Percentiles rank a stretch among this genome's conserved stretches.
These are phyloP conservation scores for Engystomops pustulosus DNA, from an alignment of 2,113 vertebrate genomes.

Conservation along the genomic window DNA sequence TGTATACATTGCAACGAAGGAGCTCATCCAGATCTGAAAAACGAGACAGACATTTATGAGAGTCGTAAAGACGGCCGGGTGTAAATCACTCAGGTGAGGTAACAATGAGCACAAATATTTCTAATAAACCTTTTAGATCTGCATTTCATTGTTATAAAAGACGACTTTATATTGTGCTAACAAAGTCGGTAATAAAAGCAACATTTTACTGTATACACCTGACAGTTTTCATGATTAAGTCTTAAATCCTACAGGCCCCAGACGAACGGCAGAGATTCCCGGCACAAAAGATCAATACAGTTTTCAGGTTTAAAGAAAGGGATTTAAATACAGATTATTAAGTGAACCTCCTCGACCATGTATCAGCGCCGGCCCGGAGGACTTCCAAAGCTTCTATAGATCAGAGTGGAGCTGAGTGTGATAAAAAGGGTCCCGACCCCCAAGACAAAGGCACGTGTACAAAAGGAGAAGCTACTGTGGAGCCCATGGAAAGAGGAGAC, in stretches of 20 bases:
- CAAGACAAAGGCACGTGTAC: neutral
- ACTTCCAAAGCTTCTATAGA: neutral
- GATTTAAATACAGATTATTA: conserved; percentile 25
- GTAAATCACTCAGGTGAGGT: neutral
- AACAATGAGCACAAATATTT: conserved; percentile 24
- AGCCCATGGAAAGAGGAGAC: neutral
- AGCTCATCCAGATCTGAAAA: conserved; percentile 13
- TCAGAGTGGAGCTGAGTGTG: neutral
- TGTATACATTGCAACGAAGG: conserved; percentile 23
- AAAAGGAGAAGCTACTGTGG: neutral
- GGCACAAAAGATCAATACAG: conserved; percentile 8
- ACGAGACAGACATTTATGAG: conserved; percentile 25
- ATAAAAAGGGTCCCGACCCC: too few relatives aligned
- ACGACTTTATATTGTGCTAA: conserved; percentile 17
- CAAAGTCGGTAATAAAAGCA: conserved; percentile 33
- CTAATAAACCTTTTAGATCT: conserved; percentile 37
- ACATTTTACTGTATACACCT: conserved; percentile 9
- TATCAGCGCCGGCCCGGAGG: neutral
- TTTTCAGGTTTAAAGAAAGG: neutral
- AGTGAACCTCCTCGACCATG: neutral
- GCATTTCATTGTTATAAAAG: conserved; percentile 32
- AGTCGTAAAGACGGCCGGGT: neutral
- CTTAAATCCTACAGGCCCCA: neutral
- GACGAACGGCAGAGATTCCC: neutral
- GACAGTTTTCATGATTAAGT: conserved; percentile 22